Base-by-base conservation (phyloP, 1,140 invertebrate genomes). In the Brachystomella parvula region DNA sequence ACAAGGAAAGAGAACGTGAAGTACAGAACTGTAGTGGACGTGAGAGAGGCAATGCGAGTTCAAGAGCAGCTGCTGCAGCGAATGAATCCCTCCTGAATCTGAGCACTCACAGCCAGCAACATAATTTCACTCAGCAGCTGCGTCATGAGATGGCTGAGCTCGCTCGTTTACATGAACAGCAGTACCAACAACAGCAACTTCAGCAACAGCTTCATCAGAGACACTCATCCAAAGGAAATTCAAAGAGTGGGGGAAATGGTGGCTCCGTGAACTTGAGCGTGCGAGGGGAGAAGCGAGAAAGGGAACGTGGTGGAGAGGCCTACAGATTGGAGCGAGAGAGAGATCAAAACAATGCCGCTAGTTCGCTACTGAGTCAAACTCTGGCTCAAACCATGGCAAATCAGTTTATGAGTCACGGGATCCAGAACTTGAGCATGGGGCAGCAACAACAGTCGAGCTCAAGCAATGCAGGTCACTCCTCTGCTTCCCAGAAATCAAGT, bases 81-180 rank as follows among this genome's bases (percentile, higher is more conserved):
- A 60, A 60, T 32, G 58, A 35, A 32, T 12, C 24, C 19, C 39
- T 53, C 49, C 24, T 62, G 3, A 62, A 62, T 29, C 31, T 62
- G 32, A 62, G 60, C 28, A 53, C 49, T 47, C 60, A 39, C 28
- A 62, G 24, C 35, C 26, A 31, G 28, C 60, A 3, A 53, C 65
- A 69, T 29, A 69, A 67, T 30, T 44, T 69, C 19, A 61, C 63
- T 29, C 71, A 69, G 19, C 71, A 72, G 28, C 30, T 70, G 24
- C 32, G 67, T 26, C 35, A 63, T 12, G 70, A 72, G 53, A 69
- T 68, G 31, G 64, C 65, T n/a, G 47, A 69, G 47, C 59, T 71
- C 17, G 71, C 71, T 26, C 63, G 60, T 63, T 63, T 30, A 57
- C 67, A 29, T 33, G 59, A 26, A 62, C 67, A 29, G 35, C 30